Base-by-base conservation (phyloP, 2,888 invertebrate genomes). In the Scaptomyza polygonia region DNA sequence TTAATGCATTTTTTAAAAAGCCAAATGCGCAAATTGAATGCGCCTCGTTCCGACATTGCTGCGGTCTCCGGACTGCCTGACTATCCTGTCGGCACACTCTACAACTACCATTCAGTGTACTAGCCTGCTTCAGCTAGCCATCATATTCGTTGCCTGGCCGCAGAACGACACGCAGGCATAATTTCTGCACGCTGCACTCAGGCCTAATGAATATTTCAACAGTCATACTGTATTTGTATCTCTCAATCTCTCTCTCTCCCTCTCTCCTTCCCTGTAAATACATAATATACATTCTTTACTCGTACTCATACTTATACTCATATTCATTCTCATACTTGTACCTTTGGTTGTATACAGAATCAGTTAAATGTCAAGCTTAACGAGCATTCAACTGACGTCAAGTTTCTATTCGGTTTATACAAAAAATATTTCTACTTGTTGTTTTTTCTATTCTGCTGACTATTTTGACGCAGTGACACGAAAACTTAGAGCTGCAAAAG, bases 21-120 rank as follows among this genome's bases (percentile, higher is more conserved):
- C 88, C 87, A 82, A 87, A 85, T 85, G 87, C 85, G 74, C 85
- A 87, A 82, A 82, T 82, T 82, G 87, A 82, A 82, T 85, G 87
- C 72, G 67, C 76, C 72, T 78, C 58, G 64, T 53, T 58, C 54
- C 57, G 53, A 48, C 69, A 57, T 62, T 65, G 68, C 53, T 86
- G 80, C 61, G 86, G 86, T 77, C 34, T 59, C 62, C 70, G 56
- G 61, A 44, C 43, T 57, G 12, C 32, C 45, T 14, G 9, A 18
- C 30, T 36, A 14, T 47, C 40, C 7, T 8, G 16, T 4, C 21
- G 21, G 21, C 3, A 21, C 21, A 21, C 21, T 21, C 21, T 21
- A 4, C 21, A 4, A 4, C 64, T 9, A 29, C 29, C 29, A 29
- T 29, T 16, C 11, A 44, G 44, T 27, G 5, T 27, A 12, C 18